phyloP scores from a whole-genome alignment of 2,113 vertebrate species.

The Pipa parva region DNA sequence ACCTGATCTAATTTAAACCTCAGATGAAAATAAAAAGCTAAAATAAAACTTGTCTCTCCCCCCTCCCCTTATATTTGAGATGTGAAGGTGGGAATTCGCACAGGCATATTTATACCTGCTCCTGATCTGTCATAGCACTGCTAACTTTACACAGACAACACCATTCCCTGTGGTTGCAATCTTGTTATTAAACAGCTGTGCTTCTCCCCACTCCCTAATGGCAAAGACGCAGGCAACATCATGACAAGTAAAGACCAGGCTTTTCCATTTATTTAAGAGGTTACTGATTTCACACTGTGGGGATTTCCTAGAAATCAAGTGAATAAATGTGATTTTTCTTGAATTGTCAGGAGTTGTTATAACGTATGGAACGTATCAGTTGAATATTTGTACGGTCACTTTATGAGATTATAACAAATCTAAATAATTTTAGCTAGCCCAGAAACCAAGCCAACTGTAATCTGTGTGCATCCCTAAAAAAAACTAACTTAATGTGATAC shows the following conservation, averaged over 20 bases:
- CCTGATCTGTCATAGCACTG: constrained; percentile 31
- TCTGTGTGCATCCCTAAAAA: too few relatives aligned
- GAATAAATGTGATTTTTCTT: neutral
- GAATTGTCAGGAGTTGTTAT: neutral
- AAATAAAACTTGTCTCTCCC: constrained; percentile 17
- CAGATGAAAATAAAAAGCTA: too few relatives aligned
- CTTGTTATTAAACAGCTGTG: constrained; percentile 26
- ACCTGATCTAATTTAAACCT: constrained; percentile 37
- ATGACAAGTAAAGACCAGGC: neutral
- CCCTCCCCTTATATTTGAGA: neutral
- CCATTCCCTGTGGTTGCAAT: neutral
- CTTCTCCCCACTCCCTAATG: neutral
- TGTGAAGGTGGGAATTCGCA: constrained; percentile 28
- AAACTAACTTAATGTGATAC: too few relatives aligned
- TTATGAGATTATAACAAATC: too few relatives aligned
- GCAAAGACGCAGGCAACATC: neutral
- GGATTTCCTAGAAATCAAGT: neutral
- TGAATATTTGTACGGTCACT: too few relatives aligned
- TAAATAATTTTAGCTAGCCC: too few relatives aligned
- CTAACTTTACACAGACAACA: constrained; percentile 2
- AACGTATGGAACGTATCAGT: neutral
- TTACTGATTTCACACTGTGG: neutral
- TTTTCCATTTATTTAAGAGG: neutral
- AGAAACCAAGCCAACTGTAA: too few relatives aligned
- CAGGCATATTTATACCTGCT: constrained; percentile 33